A percentile compares a stretch with the other conserved stretches of the same genome.
phyloP scores from a whole-genome alignment of 1,140 invertebrate species.

The Apis laboriosa region DNA sequence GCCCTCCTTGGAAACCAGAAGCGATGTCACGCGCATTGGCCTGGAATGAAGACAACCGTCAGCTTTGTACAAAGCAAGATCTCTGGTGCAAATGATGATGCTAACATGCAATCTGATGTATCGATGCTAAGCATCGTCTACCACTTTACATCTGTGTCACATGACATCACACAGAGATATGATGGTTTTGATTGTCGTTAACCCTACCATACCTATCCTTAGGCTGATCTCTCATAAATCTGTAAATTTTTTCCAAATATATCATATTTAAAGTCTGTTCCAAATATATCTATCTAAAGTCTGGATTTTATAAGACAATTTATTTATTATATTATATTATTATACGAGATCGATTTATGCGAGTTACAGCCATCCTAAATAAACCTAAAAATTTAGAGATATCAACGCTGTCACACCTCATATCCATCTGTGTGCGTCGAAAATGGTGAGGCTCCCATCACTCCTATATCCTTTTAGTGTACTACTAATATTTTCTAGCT shows the following conservation, averaged over 20 bases:
- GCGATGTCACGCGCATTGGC: conserved; percentile 72
- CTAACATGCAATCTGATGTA: conserved; percentile 78
- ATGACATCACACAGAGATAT: conserved; percentile 80
- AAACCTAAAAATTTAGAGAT: conserved; percentile 71
- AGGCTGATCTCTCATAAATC: conserved; percentile 68
- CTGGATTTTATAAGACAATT: background rate
- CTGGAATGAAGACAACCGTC: conserved; percentile 72
- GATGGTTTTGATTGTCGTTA: conserved; percentile 80
- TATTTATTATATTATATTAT: conserved; percentile 6
- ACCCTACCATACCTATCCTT: conserved; percentile 68
- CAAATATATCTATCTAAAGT: background rate
- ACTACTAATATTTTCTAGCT: conserved; percentile 80
- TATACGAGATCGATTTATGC: conserved; percentile 57
- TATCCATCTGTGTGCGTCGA: conserved; percentile 80
- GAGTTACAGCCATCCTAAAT: conserved; percentile 61
- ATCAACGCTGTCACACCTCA: conserved; percentile 80
- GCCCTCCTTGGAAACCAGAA: conserved; percentile 80
- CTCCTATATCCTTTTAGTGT: conserved; percentile 79
- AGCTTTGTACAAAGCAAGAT: conserved; percentile 76
- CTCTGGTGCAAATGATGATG: conserved; percentile 71
- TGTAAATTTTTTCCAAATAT: background rate
- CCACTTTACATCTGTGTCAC: conserved; percentile 79
- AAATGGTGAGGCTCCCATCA: conserved; percentile 81
- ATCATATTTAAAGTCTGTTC: too few relatives aligned
- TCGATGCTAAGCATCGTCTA: conserved; percentile 77